Evolutionary conservation across 2,888 invertebrate genomes (phyloP).

Genomic region (Pristionchus mayeri): DNA sequence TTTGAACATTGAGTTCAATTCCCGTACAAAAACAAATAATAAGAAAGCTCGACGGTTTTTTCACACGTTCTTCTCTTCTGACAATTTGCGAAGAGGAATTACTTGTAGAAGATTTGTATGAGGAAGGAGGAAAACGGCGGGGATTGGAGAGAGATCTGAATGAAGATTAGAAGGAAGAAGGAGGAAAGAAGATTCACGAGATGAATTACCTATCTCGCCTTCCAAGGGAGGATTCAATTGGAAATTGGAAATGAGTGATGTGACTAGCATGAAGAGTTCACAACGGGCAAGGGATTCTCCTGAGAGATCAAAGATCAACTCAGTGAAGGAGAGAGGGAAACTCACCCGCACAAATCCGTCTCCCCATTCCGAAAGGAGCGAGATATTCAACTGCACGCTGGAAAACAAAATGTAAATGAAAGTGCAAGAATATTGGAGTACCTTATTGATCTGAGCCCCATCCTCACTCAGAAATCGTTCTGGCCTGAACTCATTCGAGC

Average conservation of each 20-base stretch:
- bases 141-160: conserved; percentile 3
- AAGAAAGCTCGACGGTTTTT: too few relatives aligned
- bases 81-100: background rate
- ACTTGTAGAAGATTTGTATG: background rate
- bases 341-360: background rate
- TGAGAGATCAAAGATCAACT: too few relatives aligned
- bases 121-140: background rate
- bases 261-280: background rate
- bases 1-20: too few relatives aligned
- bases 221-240: background rate
- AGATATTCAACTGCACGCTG: background rate
- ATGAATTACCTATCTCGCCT: background rate
- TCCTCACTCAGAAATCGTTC: conserved; percentile 3
- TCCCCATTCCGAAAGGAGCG: conserved; percentile 5
- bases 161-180: too few relatives aligned
- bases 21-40: too few relatives aligned
- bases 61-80: too few relatives aligned
- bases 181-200: too few relatives aligned
- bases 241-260: background rate
- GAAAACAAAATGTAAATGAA: background rate
- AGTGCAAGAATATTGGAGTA: too few relatives aligned
- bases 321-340: background rate
- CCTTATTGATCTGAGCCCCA: background rate
- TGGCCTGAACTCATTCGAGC: background rate
- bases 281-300: background rate